Evolutionary conservation across 2,113 vertebrate species (phyloP), one percentile per base, ranked within the genome.

Genomic region (Chlorodrepanis virens): DNA sequence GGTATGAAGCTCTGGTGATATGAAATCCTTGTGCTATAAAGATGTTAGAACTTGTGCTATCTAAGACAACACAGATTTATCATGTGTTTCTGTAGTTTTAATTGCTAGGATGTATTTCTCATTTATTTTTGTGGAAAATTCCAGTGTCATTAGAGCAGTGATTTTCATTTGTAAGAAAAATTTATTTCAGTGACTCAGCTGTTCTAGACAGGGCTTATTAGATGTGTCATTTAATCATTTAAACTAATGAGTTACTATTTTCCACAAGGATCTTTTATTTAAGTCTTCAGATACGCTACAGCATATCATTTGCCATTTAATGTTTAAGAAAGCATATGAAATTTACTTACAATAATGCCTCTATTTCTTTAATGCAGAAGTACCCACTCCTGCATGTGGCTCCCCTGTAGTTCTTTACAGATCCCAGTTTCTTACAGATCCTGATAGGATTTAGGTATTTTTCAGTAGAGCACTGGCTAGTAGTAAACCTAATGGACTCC

Each of bases 61-160:
- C 13, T 40, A 40, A 40, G 40, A 40, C 40, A 40, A 14, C 40
- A 54, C 50, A 90, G 40, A 90, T 87, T 93, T 95, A 80, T 74
- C 64, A 47, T 28, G 37, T 31, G 8, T 53, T 94, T 89, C 64
- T 90, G 37, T 76, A 92, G 37, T 90, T 96, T 92, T 96, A 96
- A 92, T 95, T 89, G 68, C 72, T 50, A 47, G 74, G 59, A 90
- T 83, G 64, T 53, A 93, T 60, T 84, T 31, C 44, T 94, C 47
- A 76, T 85, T 93, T 95, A 49, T 91, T 94, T 95, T 88, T 71
- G 69, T 89, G 44, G 27, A 54, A 94, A 96, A 84, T 89, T 76
- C 47, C 20, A 21, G 29, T 93, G 77, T 77, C 37, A 68, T 95
- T 89, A 95, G 52, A 90, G 24, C 37, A 61, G 52, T 84, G 49